Evolutionary conservation across 2,888 invertebrate species (phyloP).

Genomic region (Epistrophe grossulariae): DNA sequence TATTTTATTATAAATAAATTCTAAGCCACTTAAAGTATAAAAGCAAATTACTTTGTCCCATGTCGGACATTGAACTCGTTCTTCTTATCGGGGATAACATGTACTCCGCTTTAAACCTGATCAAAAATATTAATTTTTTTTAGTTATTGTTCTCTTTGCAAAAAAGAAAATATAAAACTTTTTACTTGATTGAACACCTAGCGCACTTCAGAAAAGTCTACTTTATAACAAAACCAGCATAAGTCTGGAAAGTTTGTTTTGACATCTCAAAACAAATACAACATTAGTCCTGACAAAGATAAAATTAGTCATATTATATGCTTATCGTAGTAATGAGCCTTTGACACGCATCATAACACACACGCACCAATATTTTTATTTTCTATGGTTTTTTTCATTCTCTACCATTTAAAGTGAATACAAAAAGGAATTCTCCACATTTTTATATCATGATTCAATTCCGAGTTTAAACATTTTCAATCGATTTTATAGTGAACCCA

Average conservation of each 20-base stretch:
- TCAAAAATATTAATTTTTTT: too few species aligned
- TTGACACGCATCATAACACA: background rate
- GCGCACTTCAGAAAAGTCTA: too few species aligned
- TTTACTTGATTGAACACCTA: too few species aligned
- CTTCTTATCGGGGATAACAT: too few species aligned
- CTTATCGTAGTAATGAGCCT: background rate
- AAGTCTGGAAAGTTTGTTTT: conserved; percentile 15
- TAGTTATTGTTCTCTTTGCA: too few species aligned
- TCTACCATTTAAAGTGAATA: background rate
- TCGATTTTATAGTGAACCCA: conserved; percentile 57
- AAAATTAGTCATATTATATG: conserved; percentile 7
- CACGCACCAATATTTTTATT: background rate
- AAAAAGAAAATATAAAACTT: too few species aligned
- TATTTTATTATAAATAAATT: too few species aligned
- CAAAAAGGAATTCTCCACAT: conserved; percentile 14
- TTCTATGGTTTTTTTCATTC: background rate
- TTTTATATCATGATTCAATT: conserved; percentile 3
- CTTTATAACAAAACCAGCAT: background rate
- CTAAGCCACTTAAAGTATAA: too few species aligned
- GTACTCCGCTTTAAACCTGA: too few species aligned
- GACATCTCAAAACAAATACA: background rate
- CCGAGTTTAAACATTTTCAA: conserved; percentile 52
- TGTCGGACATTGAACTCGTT: too few species aligned
- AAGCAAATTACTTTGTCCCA: too few species aligned
- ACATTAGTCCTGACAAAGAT: background rate